phyloP scores from a whole-genome alignment of 2,797 vertebrate species.

The Schizopygopsis pylzovi region DNA sequence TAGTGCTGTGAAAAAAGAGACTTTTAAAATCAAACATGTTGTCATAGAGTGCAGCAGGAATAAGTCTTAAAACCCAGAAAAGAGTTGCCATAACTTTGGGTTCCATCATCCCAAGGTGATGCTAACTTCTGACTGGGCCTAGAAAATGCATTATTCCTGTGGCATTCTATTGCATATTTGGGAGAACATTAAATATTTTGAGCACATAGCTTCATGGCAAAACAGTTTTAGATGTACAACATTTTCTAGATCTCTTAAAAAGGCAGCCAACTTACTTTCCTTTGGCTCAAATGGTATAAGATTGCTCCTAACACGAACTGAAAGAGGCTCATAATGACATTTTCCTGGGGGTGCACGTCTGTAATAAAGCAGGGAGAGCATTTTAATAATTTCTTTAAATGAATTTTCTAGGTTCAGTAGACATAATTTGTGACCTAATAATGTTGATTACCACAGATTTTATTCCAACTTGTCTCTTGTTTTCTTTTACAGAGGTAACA shows the following conservation, averaged over 20 bases:
- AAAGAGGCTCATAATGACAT: conserved; percentile 82
- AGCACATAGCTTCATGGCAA: neutral
- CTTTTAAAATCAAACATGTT: neutral
- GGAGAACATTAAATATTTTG: neutral
- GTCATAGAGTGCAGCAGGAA: neutral
- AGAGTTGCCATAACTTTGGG: neutral
- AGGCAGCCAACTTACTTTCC: conserved; percentile 84
- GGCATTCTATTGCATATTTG: neutral
- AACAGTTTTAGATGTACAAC: neutral
- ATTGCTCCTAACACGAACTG: conserved; percentile 86
- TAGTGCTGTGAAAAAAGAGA: conserved; percentile 72
- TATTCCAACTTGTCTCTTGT: neutral
- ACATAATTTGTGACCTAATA: neutral
- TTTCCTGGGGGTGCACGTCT: conserved; percentile 91
- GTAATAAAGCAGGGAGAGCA: conserved; percentile 57
- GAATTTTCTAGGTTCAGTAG: neutral
- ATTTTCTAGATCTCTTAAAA: neutral
- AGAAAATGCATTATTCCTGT: neutral
- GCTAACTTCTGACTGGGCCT: neutral
- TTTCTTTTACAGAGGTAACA: neutral
- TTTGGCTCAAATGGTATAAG: conserved; percentile 84
- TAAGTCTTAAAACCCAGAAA: neutral
- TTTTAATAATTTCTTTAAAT: neutral
- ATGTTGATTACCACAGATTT: neutral
- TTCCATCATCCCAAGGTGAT: neutral